phyloP scores from a whole-genome alignment of 2,888 invertebrate genomes.

The Yponomeuta cagnagella region DNA sequence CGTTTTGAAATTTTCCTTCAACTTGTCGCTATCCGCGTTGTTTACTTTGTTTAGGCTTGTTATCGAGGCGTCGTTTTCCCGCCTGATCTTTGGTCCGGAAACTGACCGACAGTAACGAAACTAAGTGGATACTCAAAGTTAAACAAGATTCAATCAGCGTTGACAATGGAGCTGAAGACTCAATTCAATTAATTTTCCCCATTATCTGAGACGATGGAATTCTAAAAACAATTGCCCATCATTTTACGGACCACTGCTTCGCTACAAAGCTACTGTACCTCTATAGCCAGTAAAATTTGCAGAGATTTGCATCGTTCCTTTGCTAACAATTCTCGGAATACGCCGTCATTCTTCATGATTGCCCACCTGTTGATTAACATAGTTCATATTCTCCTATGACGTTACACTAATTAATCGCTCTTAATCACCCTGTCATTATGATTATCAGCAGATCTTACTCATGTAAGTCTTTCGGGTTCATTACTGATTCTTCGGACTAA shows the following conservation, averaged over 20 bases:
- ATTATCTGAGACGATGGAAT: not conserved
- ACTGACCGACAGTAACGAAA: conserved; percentile 15
- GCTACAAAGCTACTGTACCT: not conserved
- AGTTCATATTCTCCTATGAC: too few relatives aligned
- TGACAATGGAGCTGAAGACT: not conserved
- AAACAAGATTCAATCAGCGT: not conserved
- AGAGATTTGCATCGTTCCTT: too few relatives aligned
- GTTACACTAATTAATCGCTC: too few relatives aligned
- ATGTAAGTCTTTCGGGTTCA: not conserved
- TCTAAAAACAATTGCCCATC: not conserved
- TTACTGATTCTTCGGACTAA: not conserved
- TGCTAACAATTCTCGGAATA: too few relatives aligned
- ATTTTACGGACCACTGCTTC: not conserved
- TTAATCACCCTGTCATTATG: not conserved
- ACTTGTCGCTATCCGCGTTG: not conserved
- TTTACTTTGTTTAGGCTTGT: conserved; percentile 5
- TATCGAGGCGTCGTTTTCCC: conserved; percentile 4
- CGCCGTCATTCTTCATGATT: too few relatives aligned
- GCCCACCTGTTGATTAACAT: too few relatives aligned
- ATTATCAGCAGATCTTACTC: not conserved
- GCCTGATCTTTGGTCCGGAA: conserved; percentile 12
- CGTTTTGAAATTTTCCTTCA: not conserved
- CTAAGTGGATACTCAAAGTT: not conserved
- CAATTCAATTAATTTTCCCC: not conserved
- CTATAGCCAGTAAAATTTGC: too few relatives aligned